A percentile compares a stretch with the other conserved stretches of the same genome.
Conservation (phyloP, 2,113 vertebrate species). For the Cygnus atratus region DNA sequence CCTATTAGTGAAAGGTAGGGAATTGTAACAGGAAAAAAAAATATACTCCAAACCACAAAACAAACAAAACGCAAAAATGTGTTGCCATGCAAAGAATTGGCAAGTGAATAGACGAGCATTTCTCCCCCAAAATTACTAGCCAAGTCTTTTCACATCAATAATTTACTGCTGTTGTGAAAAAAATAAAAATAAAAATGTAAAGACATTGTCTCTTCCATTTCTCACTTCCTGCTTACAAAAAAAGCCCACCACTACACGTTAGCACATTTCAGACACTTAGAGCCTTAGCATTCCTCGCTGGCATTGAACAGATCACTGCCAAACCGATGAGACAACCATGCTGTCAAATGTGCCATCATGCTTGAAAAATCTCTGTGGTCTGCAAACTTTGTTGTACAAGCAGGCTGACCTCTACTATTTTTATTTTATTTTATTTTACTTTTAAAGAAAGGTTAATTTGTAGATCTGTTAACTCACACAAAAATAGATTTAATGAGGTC, state of each 20-base stretch:
- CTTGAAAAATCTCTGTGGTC: conserved; percentile 54
- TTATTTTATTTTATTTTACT: not conserved
- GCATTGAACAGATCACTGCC: conserved; percentile 63
- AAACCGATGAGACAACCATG: conserved; percentile 62
- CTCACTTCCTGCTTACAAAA: not conserved
- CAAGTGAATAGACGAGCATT: not conserved
- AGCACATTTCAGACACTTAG: conserved; percentile 57
- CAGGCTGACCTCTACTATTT: conserved; percentile 29
- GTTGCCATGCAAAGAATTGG: not conserved
- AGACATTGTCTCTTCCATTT: not conserved
- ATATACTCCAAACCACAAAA: not conserved
- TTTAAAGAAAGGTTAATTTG: conserved; percentile 38
- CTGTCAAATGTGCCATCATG: conserved; percentile 51
- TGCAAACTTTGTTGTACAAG: conserved; percentile 16
- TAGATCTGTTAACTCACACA: conserved; percentile 33
- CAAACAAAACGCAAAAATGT: not conserved
- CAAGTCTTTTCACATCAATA: conserved; percentile 33
- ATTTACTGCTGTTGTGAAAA: conserved; percentile 35
- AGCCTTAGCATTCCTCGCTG: conserved; percentile 53
- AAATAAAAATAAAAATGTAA: conserved; percentile 22
- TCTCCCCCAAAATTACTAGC: not conserved
- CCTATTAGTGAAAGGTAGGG: conserved; percentile 17
- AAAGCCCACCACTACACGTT: not conserved
- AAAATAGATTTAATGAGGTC: conserved; percentile 44
- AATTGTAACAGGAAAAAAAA: conserved; percentile 18